phyloP scores from a whole-genome alignment of 1,140 invertebrate genomes.

The Leptoteleia sp. region DNA sequence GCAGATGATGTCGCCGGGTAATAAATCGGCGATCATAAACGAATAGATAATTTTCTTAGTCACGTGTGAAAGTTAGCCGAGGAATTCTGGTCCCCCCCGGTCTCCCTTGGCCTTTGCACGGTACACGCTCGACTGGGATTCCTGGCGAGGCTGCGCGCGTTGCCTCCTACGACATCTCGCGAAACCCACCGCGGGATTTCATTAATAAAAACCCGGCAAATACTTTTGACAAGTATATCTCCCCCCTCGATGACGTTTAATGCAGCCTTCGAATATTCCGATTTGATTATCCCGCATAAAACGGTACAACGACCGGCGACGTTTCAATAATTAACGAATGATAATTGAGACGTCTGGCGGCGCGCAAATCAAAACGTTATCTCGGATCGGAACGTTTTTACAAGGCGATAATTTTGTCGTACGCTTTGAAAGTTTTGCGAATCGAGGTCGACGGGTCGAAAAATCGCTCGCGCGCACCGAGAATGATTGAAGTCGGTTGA shows the following conservation, averaged over 20 bases:
- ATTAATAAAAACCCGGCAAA: neutral
- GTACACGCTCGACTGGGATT: slow-evolving; percentile 23
- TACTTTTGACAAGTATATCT: neutral
- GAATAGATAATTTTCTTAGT: slow-evolving; percentile 54
- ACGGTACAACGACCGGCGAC: neutral
- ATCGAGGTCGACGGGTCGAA: slow-evolving; percentile 13
- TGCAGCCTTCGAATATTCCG: neutral
- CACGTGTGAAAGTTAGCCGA: slow-evolving; percentile 53
- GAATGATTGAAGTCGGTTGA: neutral
- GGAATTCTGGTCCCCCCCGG: slow-evolving; percentile 43
- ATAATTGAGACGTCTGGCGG: neutral
- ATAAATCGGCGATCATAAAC: slow-evolving; percentile 54
- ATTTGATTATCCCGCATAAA: neutral
- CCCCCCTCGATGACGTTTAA: too few species aligned
- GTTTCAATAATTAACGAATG: neutral
- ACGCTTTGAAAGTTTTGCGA: too few species aligned
- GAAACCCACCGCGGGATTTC: slow-evolving; percentile 1
- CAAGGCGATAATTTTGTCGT: too few species aligned
- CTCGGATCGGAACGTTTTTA: too few species aligned
- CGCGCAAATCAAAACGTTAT: slow-evolving; percentile 11
- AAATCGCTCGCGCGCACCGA: slow-evolving; percentile 4
- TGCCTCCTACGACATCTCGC: slow-evolving; percentile 14
- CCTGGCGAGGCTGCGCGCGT: slow-evolving; percentile 5
- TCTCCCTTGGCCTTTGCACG: slow-evolving; percentile 43
- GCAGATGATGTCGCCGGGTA: slow-evolving; percentile 36